Conservation (phyloP, 2,888 invertebrate species). For the Oscheius onirici region DNA sequence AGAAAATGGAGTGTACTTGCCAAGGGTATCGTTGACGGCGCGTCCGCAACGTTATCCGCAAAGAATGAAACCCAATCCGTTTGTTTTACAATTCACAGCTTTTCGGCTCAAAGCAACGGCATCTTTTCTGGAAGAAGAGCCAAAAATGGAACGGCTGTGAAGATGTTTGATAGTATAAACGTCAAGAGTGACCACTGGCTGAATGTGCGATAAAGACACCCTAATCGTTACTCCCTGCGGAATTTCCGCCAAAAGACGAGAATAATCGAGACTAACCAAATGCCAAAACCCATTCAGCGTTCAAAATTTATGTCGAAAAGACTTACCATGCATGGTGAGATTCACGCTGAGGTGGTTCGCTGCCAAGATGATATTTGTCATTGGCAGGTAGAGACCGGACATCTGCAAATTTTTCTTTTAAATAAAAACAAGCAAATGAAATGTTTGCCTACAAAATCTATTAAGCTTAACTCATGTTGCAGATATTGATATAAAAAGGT, state of each 20-base stretch:
- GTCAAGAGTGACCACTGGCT: constrained; percentile 15
- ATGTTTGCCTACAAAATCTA: too few species aligned
- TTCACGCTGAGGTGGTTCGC: constrained; percentile 63
- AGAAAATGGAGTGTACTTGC: constrained; percentile 21
- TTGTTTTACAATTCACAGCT: constrained; percentile 31
- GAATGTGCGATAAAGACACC: constrained; percentile 32
- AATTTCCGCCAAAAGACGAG: constrained; percentile 28
- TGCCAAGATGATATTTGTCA: constrained; percentile 60
- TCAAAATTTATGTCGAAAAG: constrained; percentile 11
- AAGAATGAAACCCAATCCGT: constrained; percentile 31
- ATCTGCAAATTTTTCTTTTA: constrained; percentile 33
- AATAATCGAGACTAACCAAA: constrained; percentile 14
- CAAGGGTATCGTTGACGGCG: constrained; percentile 25
- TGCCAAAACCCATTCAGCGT: constrained; percentile 9
- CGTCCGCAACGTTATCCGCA: constrained; percentile 31
- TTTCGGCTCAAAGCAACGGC: constrained; percentile 17
- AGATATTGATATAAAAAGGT: too few species aligned
- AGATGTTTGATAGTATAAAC: constrained; percentile 5
- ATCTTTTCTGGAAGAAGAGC: not conserved
- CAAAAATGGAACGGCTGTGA: not conserved
- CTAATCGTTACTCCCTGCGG: constrained; percentile 33
- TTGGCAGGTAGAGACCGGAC: constrained; percentile 60
- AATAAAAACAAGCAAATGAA: too few species aligned
- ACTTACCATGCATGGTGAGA: constrained; percentile 57
- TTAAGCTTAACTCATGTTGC: too few species aligned